Base-by-base conservation (phyloP, 2,797 vertebrate genomes). In the Erithacus rubecula region DNA sequence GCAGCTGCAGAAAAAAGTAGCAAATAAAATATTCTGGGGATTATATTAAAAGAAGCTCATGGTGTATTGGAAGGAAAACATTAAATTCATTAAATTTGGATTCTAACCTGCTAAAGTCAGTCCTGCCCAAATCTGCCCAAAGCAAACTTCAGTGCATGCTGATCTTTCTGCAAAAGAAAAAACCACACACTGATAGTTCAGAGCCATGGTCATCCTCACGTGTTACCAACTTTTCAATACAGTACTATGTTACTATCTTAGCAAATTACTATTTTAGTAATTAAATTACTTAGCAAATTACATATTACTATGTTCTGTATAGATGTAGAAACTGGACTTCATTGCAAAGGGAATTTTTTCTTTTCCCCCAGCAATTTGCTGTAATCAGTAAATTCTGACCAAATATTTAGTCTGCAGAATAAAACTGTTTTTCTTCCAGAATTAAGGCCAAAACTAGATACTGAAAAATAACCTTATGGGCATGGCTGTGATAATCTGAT, bases 401-500 rank as follows among this genome's bases (percentile, higher is more conserved):
- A 80, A 49, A 56, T 49, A 32, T 59, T 90, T 83, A 68, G 36
- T 76, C 18, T 63, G 26, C 24, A 70, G 43, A 27, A 27, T 46
- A 49, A 80, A 92, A 51, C 10, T 39, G 8, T 13, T 92, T 92
- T 93, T 67, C 21, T 91, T 85, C 46, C 36, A 85, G 87, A 68
- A 46, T 49, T 55, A 68, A 87, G 53, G 67, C 32, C 85, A 91
- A 87, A 34, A 34, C 16, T 55, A 19, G 10, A 5, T 86, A n/a
- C 58, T 81, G 46, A 78, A 92, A 93, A 85, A 77, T 58, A 87
- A 68, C 58, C 51, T 79, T 69, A 41, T 52, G 52, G 62, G 23
- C n/a, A 78, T 83, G 59, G 46, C 58, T 78, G 69, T 49, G 79
- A 71, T 92, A 94, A 96, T 87, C 82, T 92, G 89, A 91, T 89